Conservation (phyloP, 2,888 invertebrate species). For the Mechanitis messenoides region DNA sequence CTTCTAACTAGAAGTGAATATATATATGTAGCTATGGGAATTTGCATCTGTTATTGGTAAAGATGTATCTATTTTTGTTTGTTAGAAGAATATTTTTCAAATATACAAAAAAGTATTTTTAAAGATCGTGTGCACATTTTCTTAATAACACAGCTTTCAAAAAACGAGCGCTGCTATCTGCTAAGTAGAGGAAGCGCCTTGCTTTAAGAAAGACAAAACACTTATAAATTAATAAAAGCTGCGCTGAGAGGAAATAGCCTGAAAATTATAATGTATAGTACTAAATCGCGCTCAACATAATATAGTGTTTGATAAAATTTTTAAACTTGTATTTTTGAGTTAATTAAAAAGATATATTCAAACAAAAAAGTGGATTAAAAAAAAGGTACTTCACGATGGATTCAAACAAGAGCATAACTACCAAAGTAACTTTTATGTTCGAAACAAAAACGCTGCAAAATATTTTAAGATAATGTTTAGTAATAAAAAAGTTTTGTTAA, state of each 20-base stretch:
- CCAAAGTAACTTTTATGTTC: no score
- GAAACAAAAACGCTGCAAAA: no score
- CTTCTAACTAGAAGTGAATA: slow-evolving; percentile 10
- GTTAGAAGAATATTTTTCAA: not conserved
- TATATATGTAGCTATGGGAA: slow-evolving; percentile 10
- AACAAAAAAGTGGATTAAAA: no score
- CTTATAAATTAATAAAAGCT: slow-evolving; percentile 13
- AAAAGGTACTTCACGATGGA: no score
- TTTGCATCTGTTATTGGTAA: not conserved
- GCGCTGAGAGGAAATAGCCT: not conserved
- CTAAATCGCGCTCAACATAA: slow-evolving; percentile 4
- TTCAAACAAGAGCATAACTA: no score
- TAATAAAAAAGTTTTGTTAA: no score
- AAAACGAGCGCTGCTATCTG: slow-evolving; percentile 3
- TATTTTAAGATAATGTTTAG: no score
- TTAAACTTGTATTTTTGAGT: no score
- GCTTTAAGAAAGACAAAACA: slow-evolving; percentile 10
- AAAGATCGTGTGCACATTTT: not conserved
- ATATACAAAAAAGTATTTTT: slow-evolving; percentile 2
- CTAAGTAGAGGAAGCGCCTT: slow-evolving; percentile 7
- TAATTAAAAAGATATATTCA: no score
- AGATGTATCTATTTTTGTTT: not conserved
- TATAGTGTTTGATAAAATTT: not conserved
- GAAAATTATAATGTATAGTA: not conserved
- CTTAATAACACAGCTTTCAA: slow-evolving; percentile 5